Base-by-base conservation (phyloP, 2,888 invertebrate genomes). In the Deilephila elpenor region DNA sequence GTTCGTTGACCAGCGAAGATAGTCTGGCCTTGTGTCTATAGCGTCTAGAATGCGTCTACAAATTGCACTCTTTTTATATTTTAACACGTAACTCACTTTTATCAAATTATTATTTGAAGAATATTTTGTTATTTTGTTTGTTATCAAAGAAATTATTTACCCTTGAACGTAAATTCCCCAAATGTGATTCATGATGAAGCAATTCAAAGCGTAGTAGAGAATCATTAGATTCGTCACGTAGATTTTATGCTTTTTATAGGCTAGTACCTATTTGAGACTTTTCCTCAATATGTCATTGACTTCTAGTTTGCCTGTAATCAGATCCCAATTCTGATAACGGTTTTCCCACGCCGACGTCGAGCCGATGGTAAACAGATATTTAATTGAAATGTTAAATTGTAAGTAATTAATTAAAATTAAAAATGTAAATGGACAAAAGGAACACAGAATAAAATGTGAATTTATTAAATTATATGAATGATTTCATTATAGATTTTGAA, bases 201-300 rank as follows among this genome's bases (percentile, higher is more conserved):
- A 80, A 82, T 81, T 77, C 79, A 75, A 82, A 81, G 79, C 82
- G 80, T 83, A 82, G 79, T 83, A 81, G 83, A 81, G 78, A 86
- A 85, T 84, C 83, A 83, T 81, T 81, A 81, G 83, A 88, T 85
- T 85, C 82, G 88, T 89, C 87, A 87, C 89, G 87, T 86, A 84
- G 82, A 85, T 88, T 91, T 85, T 87, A 85, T 83, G 84, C 80
- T 85, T 86, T 88, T 88, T 87, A 84, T 81, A 82, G 77, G 77
- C 79, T 80, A 82, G 79, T 83, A 51, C 67, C 67, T 67, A 84
- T 82, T 82, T 62, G 79, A 82, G 78, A 84, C 77, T 89, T 91
- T 90, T 91, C 92, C 92, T 91, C 88, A 90, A 91, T 89, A 84
- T 88, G 89, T 90, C 91, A 88, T 84, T 91, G 92, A 91, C 91